These are phyloP conservation scores for Pentamera pediparva DNA, from an alignment of 53 echinoderm and acorn worm genomes.

Conservation along the genomic window DNA sequence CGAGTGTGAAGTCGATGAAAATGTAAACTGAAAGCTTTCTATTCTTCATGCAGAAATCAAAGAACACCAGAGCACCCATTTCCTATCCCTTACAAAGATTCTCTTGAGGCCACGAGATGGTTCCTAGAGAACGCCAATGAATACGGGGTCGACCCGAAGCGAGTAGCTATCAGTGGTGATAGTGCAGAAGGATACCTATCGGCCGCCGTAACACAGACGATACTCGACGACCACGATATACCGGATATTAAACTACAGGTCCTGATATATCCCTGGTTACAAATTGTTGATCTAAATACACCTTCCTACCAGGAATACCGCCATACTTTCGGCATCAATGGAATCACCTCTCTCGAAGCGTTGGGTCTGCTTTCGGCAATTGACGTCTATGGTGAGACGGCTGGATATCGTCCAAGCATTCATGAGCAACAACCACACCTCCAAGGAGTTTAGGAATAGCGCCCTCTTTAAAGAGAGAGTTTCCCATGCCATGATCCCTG, in stretches of 20 bases:
- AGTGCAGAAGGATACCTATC: slow-evolving; percentile 81
- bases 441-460: slow-evolving; percentile 35
- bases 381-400: slow-evolving; percentile 36
- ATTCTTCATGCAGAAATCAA: slow-evolving; percentile 44
- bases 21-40: not conserved
- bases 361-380: slow-evolving; percentile 25
- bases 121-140: slow-evolving; percentile 51
- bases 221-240: slow-evolving; percentile 48
- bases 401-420: slow-evolving; percentile 3
- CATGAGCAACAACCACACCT: slow-evolving; percentile 56
- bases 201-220: slow-evolving; percentile 53
- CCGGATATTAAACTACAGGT: slow-evolving; percentile 50
- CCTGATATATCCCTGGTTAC: slow-evolving; percentile 64
- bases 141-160: slow-evolving; percentile 54
- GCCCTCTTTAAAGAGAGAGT: slow-evolving; percentile 45
- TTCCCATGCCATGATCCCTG: slow-evolving; percentile 63
- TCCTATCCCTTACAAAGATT: slow-evolving; percentile 68
- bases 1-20: too few species aligned
- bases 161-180: slow-evolving; percentile 67
- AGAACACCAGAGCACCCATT: slow-evolving; percentile 57
- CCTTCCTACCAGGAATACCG: slow-evolving; percentile 77
- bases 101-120: slow-evolving; percentile 54
- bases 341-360: slow-evolving; percentile 2
- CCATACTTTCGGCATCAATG: slow-evolving; percentile 1
- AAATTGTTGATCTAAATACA: slow-evolving; percentile 61